Evolutionary conservation across 2,888 invertebrate species (phyloP).

Genomic region (Machimus atricapillus): DNA sequence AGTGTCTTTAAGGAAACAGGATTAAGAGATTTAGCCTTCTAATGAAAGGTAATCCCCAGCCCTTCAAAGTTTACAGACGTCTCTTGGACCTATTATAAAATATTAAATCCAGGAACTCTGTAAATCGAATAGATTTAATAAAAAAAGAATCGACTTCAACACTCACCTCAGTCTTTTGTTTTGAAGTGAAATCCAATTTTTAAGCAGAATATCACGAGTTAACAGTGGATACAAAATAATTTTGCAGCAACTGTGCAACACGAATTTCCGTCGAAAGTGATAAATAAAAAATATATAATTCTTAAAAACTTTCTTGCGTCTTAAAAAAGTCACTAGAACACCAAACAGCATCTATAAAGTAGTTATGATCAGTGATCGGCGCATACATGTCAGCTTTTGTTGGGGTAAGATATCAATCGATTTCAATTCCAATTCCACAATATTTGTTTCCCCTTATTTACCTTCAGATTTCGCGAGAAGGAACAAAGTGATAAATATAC

Average conservation of each 20-base stretch:
- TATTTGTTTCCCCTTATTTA: background rate
- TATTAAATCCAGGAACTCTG: background rate
- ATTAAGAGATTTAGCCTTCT: background rate
- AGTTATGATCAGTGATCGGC: slow-evolving; percentile 46
- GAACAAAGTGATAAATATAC: background rate
- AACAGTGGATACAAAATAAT: background rate
- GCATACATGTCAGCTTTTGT: slow-evolving; percentile 46
- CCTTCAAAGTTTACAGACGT: background rate
- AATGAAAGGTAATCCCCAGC: background rate
- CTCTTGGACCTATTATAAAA: background rate
- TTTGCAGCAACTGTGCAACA: background rate
- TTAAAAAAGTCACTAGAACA: slow-evolving; percentile 51
- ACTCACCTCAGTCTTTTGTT: slow-evolving; percentile 60
- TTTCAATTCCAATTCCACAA: background rate
- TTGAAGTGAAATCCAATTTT: slow-evolving; percentile 38
- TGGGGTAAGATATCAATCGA: slow-evolving; percentile 32
- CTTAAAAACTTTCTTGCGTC: slow-evolving; percentile 52
- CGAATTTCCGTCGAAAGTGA: slow-evolving; percentile 56
- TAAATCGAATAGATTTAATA: background rate
- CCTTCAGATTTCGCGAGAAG: background rate
- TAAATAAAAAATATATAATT: slow-evolving; percentile 58
- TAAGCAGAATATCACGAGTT: background rate
- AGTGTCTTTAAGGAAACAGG: background rate
- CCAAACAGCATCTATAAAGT: slow-evolving; percentile 52
- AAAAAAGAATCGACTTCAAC: slow-evolving; percentile 1